Percentiles rank a stretch among this genome's conserved stretches.
phyloP scores from a whole-genome alignment of 2,113 vertebrate species.

The Cyprinodon brontotheroides region DNA sequence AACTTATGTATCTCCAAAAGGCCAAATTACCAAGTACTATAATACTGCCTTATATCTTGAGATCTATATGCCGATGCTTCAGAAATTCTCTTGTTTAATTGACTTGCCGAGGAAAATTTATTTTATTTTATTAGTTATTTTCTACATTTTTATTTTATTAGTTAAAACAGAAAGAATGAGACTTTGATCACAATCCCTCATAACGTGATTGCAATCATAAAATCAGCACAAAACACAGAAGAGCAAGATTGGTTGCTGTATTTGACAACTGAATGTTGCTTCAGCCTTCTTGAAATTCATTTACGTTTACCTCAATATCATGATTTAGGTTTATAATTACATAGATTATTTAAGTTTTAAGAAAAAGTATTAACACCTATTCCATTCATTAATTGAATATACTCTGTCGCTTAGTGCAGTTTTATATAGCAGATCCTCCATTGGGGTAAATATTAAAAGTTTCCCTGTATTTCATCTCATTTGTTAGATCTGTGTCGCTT shows the following conservation, averaged over 20 bases:
- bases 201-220: no score
- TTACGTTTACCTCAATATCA: background rate
- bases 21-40: no score
- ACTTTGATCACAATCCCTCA: no score
- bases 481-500: background rate
- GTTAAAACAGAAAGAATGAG: no score
- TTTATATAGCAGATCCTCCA: background rate
- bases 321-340: background rate
- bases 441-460: background rate
- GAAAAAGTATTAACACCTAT: background rate
- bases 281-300: background rate
- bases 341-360: background rate
- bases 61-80: no score
- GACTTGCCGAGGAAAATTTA: no score
- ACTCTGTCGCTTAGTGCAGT: background rate
- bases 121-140: no score
- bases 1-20: no score
- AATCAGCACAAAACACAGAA: background rate
- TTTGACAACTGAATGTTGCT: background rate
- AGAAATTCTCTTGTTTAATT: no score
- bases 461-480: background rate
- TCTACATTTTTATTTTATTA: no score
- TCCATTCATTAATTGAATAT: no score
- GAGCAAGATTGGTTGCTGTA: background rate
- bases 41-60: no score